A percentile compares a stretch with the other conserved stretches of the same genome.
Conservation (phyloP, 1,140 invertebrate species). For the Dendrolimus punctatus region DNA sequence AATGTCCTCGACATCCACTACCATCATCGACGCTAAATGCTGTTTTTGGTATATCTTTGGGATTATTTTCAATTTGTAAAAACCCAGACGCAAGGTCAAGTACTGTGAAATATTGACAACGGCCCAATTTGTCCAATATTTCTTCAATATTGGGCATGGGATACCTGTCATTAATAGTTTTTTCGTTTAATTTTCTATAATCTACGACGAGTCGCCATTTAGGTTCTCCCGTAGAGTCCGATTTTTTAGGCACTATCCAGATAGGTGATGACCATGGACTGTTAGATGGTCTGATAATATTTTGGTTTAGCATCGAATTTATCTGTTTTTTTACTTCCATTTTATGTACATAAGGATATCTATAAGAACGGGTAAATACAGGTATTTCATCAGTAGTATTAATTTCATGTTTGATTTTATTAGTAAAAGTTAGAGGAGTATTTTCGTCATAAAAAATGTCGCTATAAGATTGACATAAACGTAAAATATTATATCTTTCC, state of each 20-base stretch:
- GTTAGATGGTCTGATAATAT: conserved; percentile 31
- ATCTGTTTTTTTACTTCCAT: conserved; percentile 13
- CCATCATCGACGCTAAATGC: conserved; percentile 13
- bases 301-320: conserved; percentile 22
- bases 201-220: conserved; percentile 30
- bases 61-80: conserved; percentile 8
- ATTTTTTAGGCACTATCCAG: conserved; percentile 17
- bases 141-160: conserved; percentile 10
- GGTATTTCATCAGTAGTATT: conserved; percentile 15
- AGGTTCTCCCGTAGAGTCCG: conserved; percentile 12
- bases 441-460: conserved; percentile 11
- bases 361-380: conserved; percentile 8
- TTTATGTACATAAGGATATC: conserved; percentile 9
- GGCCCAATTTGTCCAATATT: conserved; percentile 9
- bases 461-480: conserved; percentile 7
- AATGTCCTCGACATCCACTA: too few relatives aligned
- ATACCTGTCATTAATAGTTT: conserved; percentile 15
- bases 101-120: conserved; percentile 12
- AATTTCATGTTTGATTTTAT: conserved; percentile 23
- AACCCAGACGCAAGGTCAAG: conserved; percentile 11
- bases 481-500: conserved; percentile 12
- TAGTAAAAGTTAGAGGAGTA: conserved; percentile 12
- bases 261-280: conserved; percentile 20
- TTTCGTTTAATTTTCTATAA: conserved; percentile 29
- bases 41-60: conserved; percentile 10